phyloP scores from a whole-genome alignment of 2,888 invertebrate genomes.

The Thyatira batis region DNA sequence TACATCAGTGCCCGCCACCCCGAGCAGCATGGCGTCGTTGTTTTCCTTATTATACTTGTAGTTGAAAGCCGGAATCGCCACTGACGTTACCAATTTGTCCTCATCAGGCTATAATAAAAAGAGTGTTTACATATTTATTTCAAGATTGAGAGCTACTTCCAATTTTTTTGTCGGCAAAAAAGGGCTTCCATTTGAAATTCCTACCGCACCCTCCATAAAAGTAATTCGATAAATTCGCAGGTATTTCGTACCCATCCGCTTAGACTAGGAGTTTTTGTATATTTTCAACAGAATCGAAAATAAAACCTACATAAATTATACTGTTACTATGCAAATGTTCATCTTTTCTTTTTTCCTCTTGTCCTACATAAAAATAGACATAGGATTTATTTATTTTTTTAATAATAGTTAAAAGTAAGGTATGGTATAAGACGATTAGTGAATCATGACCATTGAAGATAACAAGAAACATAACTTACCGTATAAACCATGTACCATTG shows the following conservation, averaged over 20 bases:
- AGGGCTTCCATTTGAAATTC: background rate
- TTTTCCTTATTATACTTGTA: conserved; percentile 83
- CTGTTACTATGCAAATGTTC: too few relatives aligned
- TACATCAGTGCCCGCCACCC: conserved; percentile 97
- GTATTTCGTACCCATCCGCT: background rate
- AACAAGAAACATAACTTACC: background rate
- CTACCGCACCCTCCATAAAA: background rate
- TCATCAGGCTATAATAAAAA: conserved; percentile 63
- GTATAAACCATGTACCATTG: too few relatives aligned
- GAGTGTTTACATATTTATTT: conserved; percentile 1
- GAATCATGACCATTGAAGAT: too few relatives aligned
- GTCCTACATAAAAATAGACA: too few relatives aligned
- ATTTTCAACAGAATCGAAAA: too few relatives aligned
- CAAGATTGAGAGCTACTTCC: background rate
- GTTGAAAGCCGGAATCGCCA: conserved; percentile 96
- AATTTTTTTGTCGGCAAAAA: background rate
- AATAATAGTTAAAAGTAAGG: too few relatives aligned
- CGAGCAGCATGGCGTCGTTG: conserved; percentile 90
- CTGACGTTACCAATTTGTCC: conserved; percentile 92
- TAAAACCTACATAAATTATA: too few relatives aligned
- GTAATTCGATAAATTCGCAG: background rate
- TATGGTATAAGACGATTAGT: too few relatives aligned
- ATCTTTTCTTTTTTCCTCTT: too few relatives aligned
- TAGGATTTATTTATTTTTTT: too few relatives aligned
- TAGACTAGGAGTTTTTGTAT: background rate